Base-by-base conservation (phyloP, 2,113 vertebrate genomes). In the Gobio gobio region DNA sequence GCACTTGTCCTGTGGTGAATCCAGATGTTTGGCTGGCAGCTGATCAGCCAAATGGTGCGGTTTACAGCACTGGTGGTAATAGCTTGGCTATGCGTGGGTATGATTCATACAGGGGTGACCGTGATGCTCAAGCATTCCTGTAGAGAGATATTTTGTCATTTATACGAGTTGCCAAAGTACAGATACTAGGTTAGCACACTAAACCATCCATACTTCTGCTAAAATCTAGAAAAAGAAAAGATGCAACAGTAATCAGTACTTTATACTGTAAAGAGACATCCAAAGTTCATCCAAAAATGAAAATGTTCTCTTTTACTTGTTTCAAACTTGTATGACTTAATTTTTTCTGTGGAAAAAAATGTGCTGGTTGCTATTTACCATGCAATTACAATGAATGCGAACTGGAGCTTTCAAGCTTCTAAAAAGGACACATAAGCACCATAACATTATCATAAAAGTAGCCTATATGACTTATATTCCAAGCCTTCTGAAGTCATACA, bases 1-100 rank as follows among this genome's bases (percentile, higher is more conserved):
- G 47, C 24, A 45, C 26, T 61, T 51, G 26, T 51, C 40, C 29
- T 64, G 79, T 24, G n/a, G 59, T 40, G 56, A 58, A 61, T 33
- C 9, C 22, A 26, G 24, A 77, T 76, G 72, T 54, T 63, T 61
- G n/a, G 12, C n/a, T 80, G 20, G 36, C 70, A 0, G 1, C 70
- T 16, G 40, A 47, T 40, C 49, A 72, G 54, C 26, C 40, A 78
- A 49, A 12, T 70, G 45, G n/a, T 33, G 64, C 1, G 12, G 75
- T 2, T 24, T n/a, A 29, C 8, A 63, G 49, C 54, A 78, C 45
- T 45, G 61, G 63, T 45, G 61, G 63, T 36, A 56, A 13, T 24
- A 54, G 26, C 43, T 63, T 47, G 59, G 63, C 14, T 43, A 72
- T 83, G 47, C 58, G 80, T 83, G 80, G 10, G 47, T 59, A 29